Conservation (phyloP, 1,140 invertebrate species). For the Drosophila mayri region DNA sequence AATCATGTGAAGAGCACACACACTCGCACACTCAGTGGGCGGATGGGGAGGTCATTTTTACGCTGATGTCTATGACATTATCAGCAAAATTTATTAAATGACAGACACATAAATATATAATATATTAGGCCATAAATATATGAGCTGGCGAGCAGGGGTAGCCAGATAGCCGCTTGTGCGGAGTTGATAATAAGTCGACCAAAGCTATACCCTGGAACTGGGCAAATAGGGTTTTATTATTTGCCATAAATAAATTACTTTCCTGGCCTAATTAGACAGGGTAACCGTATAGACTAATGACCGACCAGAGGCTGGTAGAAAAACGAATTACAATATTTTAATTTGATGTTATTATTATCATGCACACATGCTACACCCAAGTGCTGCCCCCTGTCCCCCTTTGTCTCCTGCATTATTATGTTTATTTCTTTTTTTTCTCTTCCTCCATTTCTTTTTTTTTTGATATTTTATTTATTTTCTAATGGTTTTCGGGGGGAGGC, state of each 20-base stretch:
- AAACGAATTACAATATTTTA: slow-evolving; percentile 65
- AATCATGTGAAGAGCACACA: slow-evolving; percentile 39
- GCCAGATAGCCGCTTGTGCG: slow-evolving; percentile 6
- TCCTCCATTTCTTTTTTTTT: neutral
- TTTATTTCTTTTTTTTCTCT: neutral
- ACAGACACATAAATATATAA: slow-evolving; percentile 69
- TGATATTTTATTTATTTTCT: slow-evolving; percentile 48
- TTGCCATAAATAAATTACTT: neutral
- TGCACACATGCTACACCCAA: slow-evolving; percentile 19
- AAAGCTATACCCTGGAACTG: neutral
- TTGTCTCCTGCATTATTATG: slow-evolving; percentile 11
- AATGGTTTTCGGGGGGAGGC: slow-evolving; percentile 21
- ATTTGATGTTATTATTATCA: slow-evolving; percentile 64
- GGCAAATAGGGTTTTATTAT: too few species aligned
- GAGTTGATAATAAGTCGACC: neutral
- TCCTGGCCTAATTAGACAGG: neutral
- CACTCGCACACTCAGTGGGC: neutral
- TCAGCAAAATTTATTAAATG: slow-evolving; percentile 68
- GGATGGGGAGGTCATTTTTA: slow-evolving; percentile 52
- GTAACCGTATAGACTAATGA: neutral
- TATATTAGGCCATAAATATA: slow-evolving; percentile 65
- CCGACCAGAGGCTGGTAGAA: neutral
- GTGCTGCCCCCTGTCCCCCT: neutral
- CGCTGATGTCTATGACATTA: slow-evolving; percentile 68
- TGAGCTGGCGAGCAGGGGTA: neutral